Evolutionary conservation across 2,797 vertebrate genomes (phyloP).

Genomic region (Labroides dimidiatus): DNA sequence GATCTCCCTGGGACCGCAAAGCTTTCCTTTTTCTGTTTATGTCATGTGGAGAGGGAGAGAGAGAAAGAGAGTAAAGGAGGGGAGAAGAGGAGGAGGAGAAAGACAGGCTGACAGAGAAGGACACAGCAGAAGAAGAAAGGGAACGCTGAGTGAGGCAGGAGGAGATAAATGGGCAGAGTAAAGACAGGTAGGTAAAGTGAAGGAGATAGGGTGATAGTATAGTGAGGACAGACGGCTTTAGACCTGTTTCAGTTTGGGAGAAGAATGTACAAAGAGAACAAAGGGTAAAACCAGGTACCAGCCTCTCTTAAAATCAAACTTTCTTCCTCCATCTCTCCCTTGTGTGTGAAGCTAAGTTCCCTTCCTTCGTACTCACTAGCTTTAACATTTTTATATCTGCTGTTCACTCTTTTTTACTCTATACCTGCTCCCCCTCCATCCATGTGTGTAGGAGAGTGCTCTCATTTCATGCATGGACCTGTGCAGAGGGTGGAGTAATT

Average conservation of each 20-base stretch:
- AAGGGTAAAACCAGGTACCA: constrained; percentile 33
- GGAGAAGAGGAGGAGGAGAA: constrained; percentile 13
- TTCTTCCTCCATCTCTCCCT: constrained; percentile 39
- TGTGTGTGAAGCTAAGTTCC: constrained; percentile 35
- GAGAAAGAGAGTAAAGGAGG: constrained; percentile 7
- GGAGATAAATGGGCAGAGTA: constrained; percentile 65
- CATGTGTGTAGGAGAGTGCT: constrained; percentile 43
- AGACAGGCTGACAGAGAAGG: constrained; percentile 69
- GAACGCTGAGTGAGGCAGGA: constrained; percentile 28
- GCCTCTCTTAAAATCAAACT: constrained; percentile 36
- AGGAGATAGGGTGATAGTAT: constrained; percentile 56
- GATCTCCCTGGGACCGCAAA: constrained; percentile 66
- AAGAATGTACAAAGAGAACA: constrained; percentile 15
- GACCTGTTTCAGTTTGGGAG: constrained; percentile 27
- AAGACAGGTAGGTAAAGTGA: constrained; percentile 59
- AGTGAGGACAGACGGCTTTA: constrained; percentile 47
- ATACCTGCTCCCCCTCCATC: constrained; percentile 13
- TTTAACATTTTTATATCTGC: constrained; percentile 23
- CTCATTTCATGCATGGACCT: constrained; percentile 65
- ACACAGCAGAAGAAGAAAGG: constrained; percentile 57
- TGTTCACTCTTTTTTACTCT: constrained; percentile 24
- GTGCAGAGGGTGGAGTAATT: constrained; percentile 61
- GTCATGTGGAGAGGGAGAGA: constrained; percentile 53
- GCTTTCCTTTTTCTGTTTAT: constrained; percentile 55
- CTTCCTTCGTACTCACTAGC: constrained; percentile 16